A percentile compares a stretch with the other conserved stretches of the same genome.
Conservation (phyloP, 1,140 invertebrate genomes). For the Melitaea cinxia region DNA sequence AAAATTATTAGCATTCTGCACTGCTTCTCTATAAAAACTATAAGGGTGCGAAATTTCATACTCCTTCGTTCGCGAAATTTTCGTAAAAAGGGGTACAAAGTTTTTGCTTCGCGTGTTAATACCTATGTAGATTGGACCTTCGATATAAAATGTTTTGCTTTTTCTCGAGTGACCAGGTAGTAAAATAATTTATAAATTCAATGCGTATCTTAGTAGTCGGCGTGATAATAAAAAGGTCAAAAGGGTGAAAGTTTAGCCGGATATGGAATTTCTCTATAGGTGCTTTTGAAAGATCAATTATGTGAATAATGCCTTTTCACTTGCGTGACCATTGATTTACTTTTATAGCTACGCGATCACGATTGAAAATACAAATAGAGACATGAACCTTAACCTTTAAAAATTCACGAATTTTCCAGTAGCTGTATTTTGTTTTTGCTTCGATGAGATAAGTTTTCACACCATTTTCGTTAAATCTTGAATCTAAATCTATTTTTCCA, state of each 20-base stretch:
- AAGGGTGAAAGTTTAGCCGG: slow-evolving; percentile 60
- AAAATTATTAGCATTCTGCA: too few relatives aligned
- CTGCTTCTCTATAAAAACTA: too few relatives aligned
- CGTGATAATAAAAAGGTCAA: slow-evolving; percentile 49
- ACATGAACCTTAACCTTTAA: slow-evolving; percentile 16
- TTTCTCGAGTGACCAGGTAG: background rate
- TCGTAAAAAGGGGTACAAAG: too few relatives aligned
- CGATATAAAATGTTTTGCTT: background rate
- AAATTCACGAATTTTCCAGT: background rate
- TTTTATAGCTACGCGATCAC: slow-evolving; percentile 32
- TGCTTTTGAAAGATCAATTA: slow-evolving; percentile 40
- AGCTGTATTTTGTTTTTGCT: background rate
- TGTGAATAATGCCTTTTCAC: slow-evolving; percentile 32
- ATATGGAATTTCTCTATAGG: slow-evolving; percentile 40
- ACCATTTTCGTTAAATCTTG: background rate
- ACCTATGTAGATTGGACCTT: background rate
- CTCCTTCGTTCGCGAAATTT: too few relatives aligned
- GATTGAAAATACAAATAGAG: slow-evolving; percentile 24
- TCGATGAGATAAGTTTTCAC: background rate
- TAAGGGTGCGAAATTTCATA: too few relatives aligned
- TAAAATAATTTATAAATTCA: background rate
- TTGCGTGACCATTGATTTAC: slow-evolving; percentile 37
- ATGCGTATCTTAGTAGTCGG: slow-evolving; percentile 10
- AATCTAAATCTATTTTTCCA: too few relatives aligned
- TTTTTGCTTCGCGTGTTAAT: background rate